Evolutionary conservation across 1,140 invertebrate species (phyloP).

Genomic region (Grapholita molesta): DNA sequence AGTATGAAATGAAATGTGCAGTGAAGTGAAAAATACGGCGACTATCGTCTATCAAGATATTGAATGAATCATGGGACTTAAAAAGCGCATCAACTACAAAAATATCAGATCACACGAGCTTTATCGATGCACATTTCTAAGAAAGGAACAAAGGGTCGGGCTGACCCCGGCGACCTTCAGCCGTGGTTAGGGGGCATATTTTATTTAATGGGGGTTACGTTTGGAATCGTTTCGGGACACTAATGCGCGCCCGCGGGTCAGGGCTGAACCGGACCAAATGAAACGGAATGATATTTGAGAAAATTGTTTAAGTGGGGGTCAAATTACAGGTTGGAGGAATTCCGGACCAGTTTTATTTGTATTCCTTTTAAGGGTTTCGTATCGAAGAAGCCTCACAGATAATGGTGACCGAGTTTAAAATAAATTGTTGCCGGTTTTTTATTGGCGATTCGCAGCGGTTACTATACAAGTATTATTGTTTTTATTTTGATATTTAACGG

Average conservation of each 20-base stretch:
- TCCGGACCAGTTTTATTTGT: conserved; percentile 19
- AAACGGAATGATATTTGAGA: conserved; percentile 68
- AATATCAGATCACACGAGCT: neutral
- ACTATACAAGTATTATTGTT: neutral
- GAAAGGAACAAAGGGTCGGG: conserved; percentile 33
- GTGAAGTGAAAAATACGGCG: conserved; percentile 25
- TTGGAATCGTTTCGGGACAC: conserved; percentile 57
- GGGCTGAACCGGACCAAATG: conserved; percentile 56
- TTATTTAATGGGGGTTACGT: conserved; percentile 70
- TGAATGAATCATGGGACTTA: neutral
- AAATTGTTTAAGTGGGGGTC: conserved; percentile 73
- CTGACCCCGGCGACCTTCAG: conserved; percentile 49
- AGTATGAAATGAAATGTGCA: conserved; percentile 3
- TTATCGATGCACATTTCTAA: neutral
- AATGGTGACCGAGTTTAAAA: neutral
- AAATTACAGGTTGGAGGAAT: conserved; percentile 54
- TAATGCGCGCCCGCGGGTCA: conserved; percentile 66
- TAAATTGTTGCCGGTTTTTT: neutral
- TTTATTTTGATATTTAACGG: neutral
- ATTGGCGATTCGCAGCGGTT: neutral
- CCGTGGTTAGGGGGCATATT: conserved; percentile 68
- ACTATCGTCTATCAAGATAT: neutral
- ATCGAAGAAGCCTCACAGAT: neutral
- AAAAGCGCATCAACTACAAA: neutral
- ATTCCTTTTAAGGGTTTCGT: conserved; percentile 21